Evolutionary conservation across 2,113 vertebrate species (phyloP).

Genomic region (Anser cygnoides): DNA sequence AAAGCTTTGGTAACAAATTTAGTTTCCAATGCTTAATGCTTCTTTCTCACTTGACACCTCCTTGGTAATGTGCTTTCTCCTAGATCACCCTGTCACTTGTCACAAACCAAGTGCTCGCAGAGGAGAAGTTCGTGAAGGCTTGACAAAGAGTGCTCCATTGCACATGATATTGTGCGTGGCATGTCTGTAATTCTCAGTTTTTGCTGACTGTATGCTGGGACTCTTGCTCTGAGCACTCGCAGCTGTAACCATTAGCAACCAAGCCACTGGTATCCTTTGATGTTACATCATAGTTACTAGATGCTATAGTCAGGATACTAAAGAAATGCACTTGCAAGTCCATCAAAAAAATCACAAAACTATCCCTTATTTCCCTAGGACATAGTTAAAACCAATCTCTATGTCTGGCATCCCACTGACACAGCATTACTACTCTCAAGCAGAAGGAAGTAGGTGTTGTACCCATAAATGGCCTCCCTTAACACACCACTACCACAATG

Average conservation of each 20-base stretch:
- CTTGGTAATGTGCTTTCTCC: neutral
- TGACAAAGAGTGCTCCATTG: neutral
- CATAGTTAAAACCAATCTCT: neutral
- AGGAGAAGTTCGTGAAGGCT: neutral
- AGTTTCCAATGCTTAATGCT: neutral
- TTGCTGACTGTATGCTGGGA: neutral
- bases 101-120: neutral
- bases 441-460: neutral
- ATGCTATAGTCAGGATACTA: neutral
- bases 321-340: neutral
- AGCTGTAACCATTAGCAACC: slow-evolving; percentile 55
- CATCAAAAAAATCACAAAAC: neutral
- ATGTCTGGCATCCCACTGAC: neutral
- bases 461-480: neutral
- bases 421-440: neutral
- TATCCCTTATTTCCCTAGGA: neutral
- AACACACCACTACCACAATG: rapidly evolving
- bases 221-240: neutral
- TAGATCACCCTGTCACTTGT: neutral
- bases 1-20: neutral
- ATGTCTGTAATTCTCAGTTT: neutral
- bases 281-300: neutral
- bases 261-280: slow-evolving; percentile 37
- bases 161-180: rapidly evolving
- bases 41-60: neutral